Evolutionary conservation across 1,140 invertebrate species (phyloP).

Genomic region (Ctenoplectra terminalis): DNA sequence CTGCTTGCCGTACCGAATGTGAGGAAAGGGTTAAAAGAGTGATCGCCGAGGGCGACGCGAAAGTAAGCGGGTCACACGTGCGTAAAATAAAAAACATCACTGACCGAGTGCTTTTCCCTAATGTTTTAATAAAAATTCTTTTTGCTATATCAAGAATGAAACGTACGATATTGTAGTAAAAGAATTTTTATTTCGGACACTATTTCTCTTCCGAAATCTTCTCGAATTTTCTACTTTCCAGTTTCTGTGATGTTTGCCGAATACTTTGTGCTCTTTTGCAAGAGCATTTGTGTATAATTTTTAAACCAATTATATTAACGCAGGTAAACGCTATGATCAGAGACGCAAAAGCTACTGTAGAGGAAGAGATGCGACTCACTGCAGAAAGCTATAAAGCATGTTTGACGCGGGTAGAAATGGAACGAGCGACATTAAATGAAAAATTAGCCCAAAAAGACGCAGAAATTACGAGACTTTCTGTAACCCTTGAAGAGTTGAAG

Average conservation of each 20-base stretch:
- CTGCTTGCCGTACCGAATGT: slow-evolving; percentile 74
- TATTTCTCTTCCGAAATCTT: background rate
- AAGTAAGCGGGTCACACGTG: slow-evolving; percentile 66
- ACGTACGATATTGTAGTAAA: background rate
- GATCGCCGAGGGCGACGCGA: slow-evolving; percentile 74
- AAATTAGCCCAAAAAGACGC: slow-evolving; percentile 72
- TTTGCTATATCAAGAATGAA: background rate
- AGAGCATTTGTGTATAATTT: background rate
- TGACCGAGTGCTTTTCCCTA: slow-evolving; percentile 39
- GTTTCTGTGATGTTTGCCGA: slow-evolving; percentile 55
- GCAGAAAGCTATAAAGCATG: slow-evolving; percentile 71
- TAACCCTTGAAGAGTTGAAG: slow-evolving; percentile 74
- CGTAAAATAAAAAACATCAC: slow-evolving; percentile 59
- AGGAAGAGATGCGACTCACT: slow-evolving; percentile 72
- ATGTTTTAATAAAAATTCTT: background rate
- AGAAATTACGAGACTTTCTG: slow-evolving; percentile 71
- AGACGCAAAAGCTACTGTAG: slow-evolving; percentile 68
- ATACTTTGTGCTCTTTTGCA: slow-evolving; percentile 16
- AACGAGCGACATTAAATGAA: slow-evolving; percentile 68
- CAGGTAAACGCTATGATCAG: slow-evolving; percentile 73
- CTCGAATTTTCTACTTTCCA: slow-evolving; percentile 12
- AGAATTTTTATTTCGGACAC: slow-evolving; percentile 1
- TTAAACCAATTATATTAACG: slow-evolving; percentile 26
- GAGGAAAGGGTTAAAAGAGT: slow-evolving; percentile 75
- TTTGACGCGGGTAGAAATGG: slow-evolving; percentile 70